Percentiles rank a stretch among this genome's conserved stretches.
Conservation (phyloP, 2,113 vertebrate genomes). For the Accipiter virgatus region DNA sequence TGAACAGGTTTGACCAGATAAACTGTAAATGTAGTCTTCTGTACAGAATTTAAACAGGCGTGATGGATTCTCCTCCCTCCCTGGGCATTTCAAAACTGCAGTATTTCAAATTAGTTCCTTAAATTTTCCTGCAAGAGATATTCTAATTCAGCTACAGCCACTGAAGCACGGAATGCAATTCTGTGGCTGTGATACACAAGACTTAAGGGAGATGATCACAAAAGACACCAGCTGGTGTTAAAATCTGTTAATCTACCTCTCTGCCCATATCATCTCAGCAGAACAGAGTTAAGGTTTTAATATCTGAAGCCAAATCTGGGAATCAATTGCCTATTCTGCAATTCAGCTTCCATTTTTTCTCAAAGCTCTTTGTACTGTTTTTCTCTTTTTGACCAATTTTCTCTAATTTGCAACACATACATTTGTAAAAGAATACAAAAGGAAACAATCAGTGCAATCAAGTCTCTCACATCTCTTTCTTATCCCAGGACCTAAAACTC, state of each 20-base stretch:
- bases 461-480: not conserved
- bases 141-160: not conserved
- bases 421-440: not conserved
- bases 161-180: not conserved
- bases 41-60: not conserved
- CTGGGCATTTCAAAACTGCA: not conserved
- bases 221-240: not conserved
- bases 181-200: not conserved
- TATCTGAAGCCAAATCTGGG: not conserved
- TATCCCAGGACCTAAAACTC: not conserved
- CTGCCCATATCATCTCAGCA: not conserved
- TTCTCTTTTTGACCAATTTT: not conserved
- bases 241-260: not conserved
- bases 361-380: not conserved
- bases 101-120: not conserved
- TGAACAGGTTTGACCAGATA: not conserved
- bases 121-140: not conserved
- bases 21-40: not conserved
- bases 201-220: not conserved
- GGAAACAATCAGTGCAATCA: not conserved
- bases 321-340: not conserved
- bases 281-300: not conserved
- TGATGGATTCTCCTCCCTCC: not conserved
- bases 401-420: not conserved
- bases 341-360: not conserved